These are phyloP conservation scores for Schizothorax lantsangensis DNA, from an alignment of 2,797 vertebrate species.

Conservation along the genomic window DNA sequence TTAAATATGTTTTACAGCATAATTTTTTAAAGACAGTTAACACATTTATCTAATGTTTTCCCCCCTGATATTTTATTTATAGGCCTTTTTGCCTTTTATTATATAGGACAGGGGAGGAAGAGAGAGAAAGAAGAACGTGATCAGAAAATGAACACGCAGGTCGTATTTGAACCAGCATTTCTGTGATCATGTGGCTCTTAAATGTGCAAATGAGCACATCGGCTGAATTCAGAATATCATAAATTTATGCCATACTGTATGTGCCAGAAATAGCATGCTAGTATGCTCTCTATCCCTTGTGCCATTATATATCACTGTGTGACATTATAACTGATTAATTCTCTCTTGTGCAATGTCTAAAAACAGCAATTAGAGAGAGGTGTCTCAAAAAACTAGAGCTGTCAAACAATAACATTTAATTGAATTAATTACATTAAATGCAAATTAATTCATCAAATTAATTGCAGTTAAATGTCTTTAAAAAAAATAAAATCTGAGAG, in stretches of 20 bases:
- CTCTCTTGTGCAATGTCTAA: background rate
- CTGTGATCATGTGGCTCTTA: background rate
- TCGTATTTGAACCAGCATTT: background rate
- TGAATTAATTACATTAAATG: background rate
- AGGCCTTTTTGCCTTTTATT: conserved; percentile 1
- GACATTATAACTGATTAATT: background rate
- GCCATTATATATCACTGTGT: background rate
- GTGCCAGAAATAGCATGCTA: conserved; percentile 1
- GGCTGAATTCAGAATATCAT: background rate
- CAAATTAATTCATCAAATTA: background rate
- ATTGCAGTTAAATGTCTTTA: background rate
- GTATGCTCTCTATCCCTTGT: background rate
- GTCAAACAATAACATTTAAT: background rate
- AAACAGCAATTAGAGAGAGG: background rate
- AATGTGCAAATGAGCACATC: background rate
- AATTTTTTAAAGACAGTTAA: background rate
- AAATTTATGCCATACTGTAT: background rate
- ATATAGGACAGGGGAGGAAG: background rate
- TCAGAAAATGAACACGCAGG: background rate
- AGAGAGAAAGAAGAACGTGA: background rate
- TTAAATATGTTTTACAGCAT: background rate
- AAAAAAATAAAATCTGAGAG: too few relatives aligned
- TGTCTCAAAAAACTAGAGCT: background rate
- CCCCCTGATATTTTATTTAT: background rate
- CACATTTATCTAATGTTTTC: background rate